Base-by-base conservation (phyloP, 2,113 vertebrate species). In the Grammomys dolichurus region DNA sequence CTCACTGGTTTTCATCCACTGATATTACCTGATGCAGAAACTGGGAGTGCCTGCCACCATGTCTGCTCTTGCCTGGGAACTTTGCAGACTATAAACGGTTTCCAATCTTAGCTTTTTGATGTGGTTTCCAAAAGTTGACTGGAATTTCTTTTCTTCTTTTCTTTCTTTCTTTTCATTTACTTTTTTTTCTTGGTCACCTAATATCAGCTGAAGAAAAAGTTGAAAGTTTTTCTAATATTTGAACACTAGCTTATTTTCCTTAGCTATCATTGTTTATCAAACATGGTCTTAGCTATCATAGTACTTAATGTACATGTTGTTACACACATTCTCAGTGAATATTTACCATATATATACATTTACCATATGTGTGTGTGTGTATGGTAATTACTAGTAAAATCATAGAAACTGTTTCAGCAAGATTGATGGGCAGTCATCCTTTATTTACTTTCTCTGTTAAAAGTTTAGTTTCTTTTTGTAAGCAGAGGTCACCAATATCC, bases 371-470 rank as follows among this genome's bases (percentile, higher is more conserved):
- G 46, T n/a, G 46, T n/a, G 10, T 36, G 17, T 13, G 14, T 4
- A 36, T 36, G 78, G 4, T 33, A 58, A 67, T 81, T 84, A 46
- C 54, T 67, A 78, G n/a, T 58, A 28, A 73, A 73, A 43, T 51
- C 56, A 70, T 3, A 72, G 19, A 14, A 33, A 94, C 88, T 89
- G 17, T 51, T 72, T 91, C n/a, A 91, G n/a, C 33, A 89, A 48
- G 8, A 58, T 48, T 46, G 6, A 63, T 65, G 36, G 14, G 14
- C 36, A 78, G 36, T 24, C 40, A 8, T 78, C 40, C 2, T 91
- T 88, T 17, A 76, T 86, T 95, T 73, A 72, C 51, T 95, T 58
- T 43, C 1, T 91, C 19, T 89, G 95, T 58, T 36, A 54, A 78
- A 87, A n/a, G 28, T n/a, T 92, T 33, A 20, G 26, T 75, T 80